Evolutionary conservation across 2,888 invertebrate genomes (phyloP), one percentile per base, ranked within the genome.

Genomic region (Epiblema foenella): DNA sequence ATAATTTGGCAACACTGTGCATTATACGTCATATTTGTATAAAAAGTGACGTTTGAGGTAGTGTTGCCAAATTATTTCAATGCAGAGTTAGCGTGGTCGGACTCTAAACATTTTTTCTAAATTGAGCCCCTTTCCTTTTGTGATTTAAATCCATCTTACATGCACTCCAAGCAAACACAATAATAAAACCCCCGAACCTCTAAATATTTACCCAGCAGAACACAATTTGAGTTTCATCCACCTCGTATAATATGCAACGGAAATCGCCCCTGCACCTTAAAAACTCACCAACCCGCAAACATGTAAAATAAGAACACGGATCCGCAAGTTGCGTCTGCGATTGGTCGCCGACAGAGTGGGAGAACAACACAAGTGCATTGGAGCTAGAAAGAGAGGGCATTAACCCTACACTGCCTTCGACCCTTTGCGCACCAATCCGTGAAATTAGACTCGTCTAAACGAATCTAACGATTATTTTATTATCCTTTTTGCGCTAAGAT

Each of bases 391-490:
- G 85, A 78, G 87, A 89, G 77, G 69, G 76, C 77, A 59, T 74
- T 81, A 84, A 87, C 88, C 88, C 88, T 85, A 79, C 78, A 74
- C 79, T 79, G 81, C 82, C 79, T 78, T 78, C 84, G 85, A 88
- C 92, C 93, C 91, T 91, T 93, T 91, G 89, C 85, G 89, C 92
- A 92, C 82, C 90, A 89, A 90, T 82, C 89, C 93, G 89, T 93
- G 93, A 93, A 93, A 93, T 93, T 93, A 90, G 91, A 91, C 80
- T 89, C 92, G 91, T 92, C 93, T 93, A 93, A 92, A 93, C 93
- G 93, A 91, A 93, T 92, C 90, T 92, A 93, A 93, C 93, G 93
- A 93, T 93, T 93, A 93, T 93, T 93, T 93, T 93, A 93, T 93
- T 93, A 93, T 93, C 91, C 92, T 89, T 91, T 92, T 91, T 91